phyloP scores from a whole-genome alignment of 2,888 invertebrate genomes.

The Brachycybe producta region DNA sequence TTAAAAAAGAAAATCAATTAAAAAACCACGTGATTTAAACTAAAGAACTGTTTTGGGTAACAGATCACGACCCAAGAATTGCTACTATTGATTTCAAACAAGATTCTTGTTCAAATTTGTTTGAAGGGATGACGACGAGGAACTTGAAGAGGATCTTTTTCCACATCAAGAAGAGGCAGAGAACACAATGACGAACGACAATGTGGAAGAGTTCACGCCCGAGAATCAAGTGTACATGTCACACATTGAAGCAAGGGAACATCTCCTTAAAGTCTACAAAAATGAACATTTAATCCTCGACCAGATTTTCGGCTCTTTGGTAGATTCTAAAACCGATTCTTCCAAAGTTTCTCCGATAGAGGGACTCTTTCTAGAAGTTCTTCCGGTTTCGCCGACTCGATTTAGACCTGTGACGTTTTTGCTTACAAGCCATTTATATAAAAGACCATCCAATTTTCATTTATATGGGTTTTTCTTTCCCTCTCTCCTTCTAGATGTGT shows the following conservation, averaged over 20 bases:
- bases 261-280: conserved; percentile 54
- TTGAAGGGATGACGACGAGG: conserved; percentile 14
- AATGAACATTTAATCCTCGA: conserved; percentile 55
- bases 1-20: no score
- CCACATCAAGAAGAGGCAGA: no score
- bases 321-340: conserved; percentile 28
- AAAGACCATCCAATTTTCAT: no score
- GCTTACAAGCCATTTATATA: no score
- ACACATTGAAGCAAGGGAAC: conserved; percentile 36
- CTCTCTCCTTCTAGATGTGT: conserved; percentile 32
- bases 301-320: conserved; percentile 56
- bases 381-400: conserved; percentile 76
- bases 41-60: no score
- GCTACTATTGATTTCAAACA: no score
- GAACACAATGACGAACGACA: neutral
- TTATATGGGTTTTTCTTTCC: conserved; percentile 18
- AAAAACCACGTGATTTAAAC: no score
- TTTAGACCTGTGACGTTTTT: conserved; percentile 76
- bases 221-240: conserved; percentile 27
- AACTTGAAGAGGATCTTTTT: conserved; percentile 4
- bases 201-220: neutral
- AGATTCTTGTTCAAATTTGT: no score
- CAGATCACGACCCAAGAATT: no score
- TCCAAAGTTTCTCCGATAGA: conserved; percentile 53
- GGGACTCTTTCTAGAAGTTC: conserved; percentile 66